Evolutionary conservation across 2,113 vertebrate species (phyloP).

Genomic region (Silurus glanis): DNA sequence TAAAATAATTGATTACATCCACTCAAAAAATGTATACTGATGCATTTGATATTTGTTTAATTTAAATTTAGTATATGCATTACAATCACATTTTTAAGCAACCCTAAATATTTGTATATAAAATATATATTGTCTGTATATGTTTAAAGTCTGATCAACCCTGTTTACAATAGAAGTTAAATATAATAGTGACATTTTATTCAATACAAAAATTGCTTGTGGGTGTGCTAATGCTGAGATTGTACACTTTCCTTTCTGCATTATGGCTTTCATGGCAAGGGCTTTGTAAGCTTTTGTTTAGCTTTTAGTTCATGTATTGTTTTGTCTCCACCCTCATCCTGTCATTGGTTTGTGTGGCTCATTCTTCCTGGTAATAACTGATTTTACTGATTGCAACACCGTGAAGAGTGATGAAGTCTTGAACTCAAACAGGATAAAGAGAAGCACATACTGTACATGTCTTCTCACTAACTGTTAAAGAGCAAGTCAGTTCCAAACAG

Average conservation of each 20-base stretch:
- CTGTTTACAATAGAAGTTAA: not conserved
- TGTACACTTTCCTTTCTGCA: not conserved
- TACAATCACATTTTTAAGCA: no score
- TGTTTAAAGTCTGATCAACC: not conserved
- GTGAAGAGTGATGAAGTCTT: not conserved
- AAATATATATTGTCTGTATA: no score
- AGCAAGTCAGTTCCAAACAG: not conserved
- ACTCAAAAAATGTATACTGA: not conserved
- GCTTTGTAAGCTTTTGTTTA: not conserved
- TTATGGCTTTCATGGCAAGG: not conserved
- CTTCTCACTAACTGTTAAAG: not conserved
- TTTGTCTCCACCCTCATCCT: conserved; percentile 13
- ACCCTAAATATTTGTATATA: no score
- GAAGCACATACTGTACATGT: not conserved
- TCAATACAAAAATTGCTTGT: not conserved
- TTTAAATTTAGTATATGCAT: not conserved
- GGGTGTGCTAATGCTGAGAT: not conserved
- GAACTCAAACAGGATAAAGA: not conserved
- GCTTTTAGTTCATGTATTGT: conserved; percentile 10
- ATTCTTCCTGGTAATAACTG: not conserved
- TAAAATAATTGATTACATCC: not conserved
- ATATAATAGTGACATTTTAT: not conserved
- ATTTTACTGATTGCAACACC: not conserved
- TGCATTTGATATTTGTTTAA: not conserved
- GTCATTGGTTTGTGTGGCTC: not conserved